Base-by-base conservation (phyloP, 2,797 vertebrate species). In the Acanthiza pusilla region DNA sequence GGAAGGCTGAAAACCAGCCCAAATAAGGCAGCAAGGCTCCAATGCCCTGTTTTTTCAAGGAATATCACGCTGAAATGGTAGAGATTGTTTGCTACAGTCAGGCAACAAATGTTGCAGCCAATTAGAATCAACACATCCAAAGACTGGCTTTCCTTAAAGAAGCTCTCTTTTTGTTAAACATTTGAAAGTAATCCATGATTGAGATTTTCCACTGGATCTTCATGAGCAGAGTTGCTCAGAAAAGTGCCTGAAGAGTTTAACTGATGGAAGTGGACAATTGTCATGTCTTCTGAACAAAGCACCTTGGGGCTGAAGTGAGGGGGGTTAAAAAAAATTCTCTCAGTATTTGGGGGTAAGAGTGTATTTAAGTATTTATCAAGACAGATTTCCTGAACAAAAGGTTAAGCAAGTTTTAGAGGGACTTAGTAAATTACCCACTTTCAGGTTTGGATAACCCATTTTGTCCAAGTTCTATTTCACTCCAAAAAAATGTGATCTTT, bases 381-480 rank as follows among this genome's bases (percentile, higher is more conserved):
- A 60, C 7, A n/a, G 18, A 60, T 67, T 51, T 61, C 36, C 19
- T 74, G 50, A 58, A 54, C 21, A 67, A 58, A 93, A 72, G 10
- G 14, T 67, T 73, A 48, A 82, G 20, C 20, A 76, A 66, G 40
- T 67, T 18, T 78, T 70, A 26, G 25, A 91, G 36, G 15, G 57
- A 30, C 9, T 36, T 86, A 86, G 86, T 80, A 57, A 70, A 62
- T 76, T n/a, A 45, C 32, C 23, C 5, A 14, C 34, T 70, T 79
- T 34, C 13, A 50, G 60, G 14, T 57, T 60, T 54, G 45, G 82
- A 87, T 80, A 95, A 85, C 50, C 61, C 71, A 17, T 91, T 94
- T 81, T 97, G 55, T 82, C 93, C 88, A 83, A 94, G 85, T 47
- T 65, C 67, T 55, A 40, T 57, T 84, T 97, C 91, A 68, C 78